A percentile compares a stretch with the other conserved stretches of the same genome.
These are phyloP conservation scores for Mamestra configurata DNA, from an alignment of 1,140 invertebrate species.

Conservation along the genomic window DNA sequence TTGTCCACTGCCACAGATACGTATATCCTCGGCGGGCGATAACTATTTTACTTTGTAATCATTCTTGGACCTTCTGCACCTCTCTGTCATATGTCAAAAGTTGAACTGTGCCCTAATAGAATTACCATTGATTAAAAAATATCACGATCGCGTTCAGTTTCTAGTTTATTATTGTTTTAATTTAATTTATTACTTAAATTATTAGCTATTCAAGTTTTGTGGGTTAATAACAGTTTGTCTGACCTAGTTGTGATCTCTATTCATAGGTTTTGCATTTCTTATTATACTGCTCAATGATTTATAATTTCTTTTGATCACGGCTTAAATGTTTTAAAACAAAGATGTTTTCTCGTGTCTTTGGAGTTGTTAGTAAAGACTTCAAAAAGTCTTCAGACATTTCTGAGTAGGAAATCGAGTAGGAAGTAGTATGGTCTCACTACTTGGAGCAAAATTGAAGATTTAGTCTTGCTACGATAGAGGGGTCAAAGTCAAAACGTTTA, in stretches of 20 bases:
- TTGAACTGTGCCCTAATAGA: constrained; percentile 45
- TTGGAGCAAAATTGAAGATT: no score
- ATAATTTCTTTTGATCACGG: constrained; percentile 4
- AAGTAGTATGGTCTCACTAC: no score
- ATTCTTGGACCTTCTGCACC: background rate
- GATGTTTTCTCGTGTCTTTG: no score
- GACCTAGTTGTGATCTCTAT: background rate
- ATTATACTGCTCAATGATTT: constrained; percentile 1
- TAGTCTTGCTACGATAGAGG: no score
- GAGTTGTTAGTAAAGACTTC: no score
- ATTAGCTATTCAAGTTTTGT: constrained; percentile 41
- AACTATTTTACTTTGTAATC: background rate
- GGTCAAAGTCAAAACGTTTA: no score
- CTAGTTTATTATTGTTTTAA: constrained; percentile 33
- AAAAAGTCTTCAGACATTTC: no score
- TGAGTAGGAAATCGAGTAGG: no score
- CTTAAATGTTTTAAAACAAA: background rate
- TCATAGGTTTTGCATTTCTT: background rate
- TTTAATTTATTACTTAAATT: constrained; percentile 40
- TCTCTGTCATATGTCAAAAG: background rate
- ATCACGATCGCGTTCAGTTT: constrained; percentile 18
- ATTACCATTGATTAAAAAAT: constrained; percentile 45
- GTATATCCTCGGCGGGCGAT: no score
- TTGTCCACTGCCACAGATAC: no score
- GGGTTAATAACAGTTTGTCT: constrained; percentile 35